Evolutionary conservation across 2,888 invertebrate species (phyloP), one percentile per base, ranked within the genome.

Genomic region (Barypeithes pellucidus): DNA sequence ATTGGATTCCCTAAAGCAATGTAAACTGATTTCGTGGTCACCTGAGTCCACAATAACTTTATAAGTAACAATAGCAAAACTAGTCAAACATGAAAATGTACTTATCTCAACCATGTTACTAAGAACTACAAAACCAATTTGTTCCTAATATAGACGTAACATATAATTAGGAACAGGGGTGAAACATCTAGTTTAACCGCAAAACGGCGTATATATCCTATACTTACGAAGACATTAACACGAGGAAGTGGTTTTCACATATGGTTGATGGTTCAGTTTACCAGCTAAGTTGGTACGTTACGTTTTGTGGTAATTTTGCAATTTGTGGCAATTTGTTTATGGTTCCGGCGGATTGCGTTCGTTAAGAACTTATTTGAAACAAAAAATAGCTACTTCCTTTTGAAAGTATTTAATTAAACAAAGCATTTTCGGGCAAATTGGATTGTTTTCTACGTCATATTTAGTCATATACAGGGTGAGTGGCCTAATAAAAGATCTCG

Each of bases 241-340:
- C 65, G 41, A 76, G 73, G 76, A 76, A 76, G 76, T 66, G 76
- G 76, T 76, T 73, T 29, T 57, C 71, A 65, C 76, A 71, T 73
- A 72, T 73, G 76, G 70, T 47, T 39, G 39, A 60, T 60, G 72
- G 60, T 41, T 66, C 41, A 66, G 65, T 66, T 66, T 66, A 66
- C 65, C 24, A 36, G 14, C 41, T 66, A 54, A 54, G 41, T 20
- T 66, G 52, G 33, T 63, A 47, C 47, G 36, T 66, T 54, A 66
- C 52, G 41, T 66, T 22, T 54, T 66, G 65, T 66, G 54, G 52
- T 54, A 66, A 63, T 63, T 63, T 47, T 33, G 33, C 63, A 63
- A 63, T 63, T 63, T 63, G 36, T 41, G 36, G 33, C 36, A 63
- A 63, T 18, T 61, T 61, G 45, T 61, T 61, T 24, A 16, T 24